These are phyloP conservation scores for Larimichthys crocea DNA, from an alignment of 2,113 vertebrate species.

Conservation along the genomic window DNA sequence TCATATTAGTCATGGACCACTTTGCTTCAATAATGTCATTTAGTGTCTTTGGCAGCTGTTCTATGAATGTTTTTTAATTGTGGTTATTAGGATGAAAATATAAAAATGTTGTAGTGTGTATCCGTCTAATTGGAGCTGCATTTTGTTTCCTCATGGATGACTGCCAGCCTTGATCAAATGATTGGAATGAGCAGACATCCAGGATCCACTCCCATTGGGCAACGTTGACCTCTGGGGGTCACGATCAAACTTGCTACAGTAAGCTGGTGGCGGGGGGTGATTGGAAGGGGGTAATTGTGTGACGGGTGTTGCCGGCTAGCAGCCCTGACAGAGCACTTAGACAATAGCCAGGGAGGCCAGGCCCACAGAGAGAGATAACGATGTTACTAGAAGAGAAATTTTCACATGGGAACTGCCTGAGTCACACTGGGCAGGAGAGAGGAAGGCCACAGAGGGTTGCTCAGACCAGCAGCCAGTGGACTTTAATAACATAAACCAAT, in stretches of 20 bases:
- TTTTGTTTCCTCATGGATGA: constrained; percentile 46
- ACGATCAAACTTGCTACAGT: constrained; percentile 16
- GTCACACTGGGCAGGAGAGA: constrained; percentile 48
- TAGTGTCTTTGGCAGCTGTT: background rate
- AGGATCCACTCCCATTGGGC: constrained; percentile 42
- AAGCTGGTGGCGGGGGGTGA: constrained; percentile 2
- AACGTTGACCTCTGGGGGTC: constrained; percentile 50
- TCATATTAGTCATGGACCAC: too few relatives aligned
- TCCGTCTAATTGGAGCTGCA: constrained; percentile 8
- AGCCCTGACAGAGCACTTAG: constrained; percentile 52
- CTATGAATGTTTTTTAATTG: background rate
- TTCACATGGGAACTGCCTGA: constrained; percentile 79
- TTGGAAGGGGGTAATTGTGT: constrained; percentile 45
- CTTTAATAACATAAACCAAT: background rate
- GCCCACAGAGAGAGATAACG: constrained; percentile 70
- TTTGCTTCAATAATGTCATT: too few relatives aligned
- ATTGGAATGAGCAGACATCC: constrained; percentile 13
- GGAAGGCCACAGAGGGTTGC: constrained; percentile 46
- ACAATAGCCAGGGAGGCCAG: constrained; percentile 73
- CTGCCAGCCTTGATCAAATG: constrained; percentile 41
- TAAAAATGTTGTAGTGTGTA: background rate
- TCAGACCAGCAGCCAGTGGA: constrained; percentile 25
- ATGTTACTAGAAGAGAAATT: constrained; percentile 37
- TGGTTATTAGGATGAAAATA: background rate
- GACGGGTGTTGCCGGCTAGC: constrained; percentile 56